Base-by-base conservation (phyloP, 2,888 invertebrate genomes). In the Lepidochitona cinerea region DNA sequence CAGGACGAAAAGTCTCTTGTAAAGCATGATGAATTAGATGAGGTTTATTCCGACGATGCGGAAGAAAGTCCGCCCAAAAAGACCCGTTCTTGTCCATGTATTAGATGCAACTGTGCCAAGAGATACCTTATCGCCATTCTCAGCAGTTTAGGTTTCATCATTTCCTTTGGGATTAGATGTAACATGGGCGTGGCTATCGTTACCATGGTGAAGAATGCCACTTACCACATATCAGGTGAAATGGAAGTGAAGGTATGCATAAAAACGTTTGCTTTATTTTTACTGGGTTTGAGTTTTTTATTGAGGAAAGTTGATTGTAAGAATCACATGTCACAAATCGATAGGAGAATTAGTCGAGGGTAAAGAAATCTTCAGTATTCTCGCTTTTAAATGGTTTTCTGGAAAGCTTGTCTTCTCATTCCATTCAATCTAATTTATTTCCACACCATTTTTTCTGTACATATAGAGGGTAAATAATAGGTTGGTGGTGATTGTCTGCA, bases 101-200 rank as follows among this genome's bases (percentile, higher is more conserved):
- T 79, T 70, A 77, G 75, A 71, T 41, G 81, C 68, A 52, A 84
- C 74, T 82, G 82, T 59, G 81, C 86, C 66, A 82, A 84, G 69
- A 81, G 89, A 36, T 89, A 89, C 88, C 87, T 89, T 74, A 82
- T 92, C 53, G 92, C 92, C 3, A 81, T 91, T 54, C 83, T 92
- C 36, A 91, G 91, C 79, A 90, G 91, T 77, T 80, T 92, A 66
- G 92, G 92, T 29, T 92, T 92, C 83, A 84, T 92, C 79, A 91
- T 92, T 74, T 91, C 91, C 4, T 92, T 92, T 89, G 99, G 99
- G 26, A 99, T 99, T 94, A 94, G 99, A 74, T 98, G 98, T 91
- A 99, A 99, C 92, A 96, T 99, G 96, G 97, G 98, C 71, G 97
- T 99, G 92, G 98, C 99, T 66, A 97, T 98, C 91, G 93, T 97